Base-by-base conservation (phyloP, 92 coral and sea anemone genomes). In the Galaxea fascicularis region DNA sequence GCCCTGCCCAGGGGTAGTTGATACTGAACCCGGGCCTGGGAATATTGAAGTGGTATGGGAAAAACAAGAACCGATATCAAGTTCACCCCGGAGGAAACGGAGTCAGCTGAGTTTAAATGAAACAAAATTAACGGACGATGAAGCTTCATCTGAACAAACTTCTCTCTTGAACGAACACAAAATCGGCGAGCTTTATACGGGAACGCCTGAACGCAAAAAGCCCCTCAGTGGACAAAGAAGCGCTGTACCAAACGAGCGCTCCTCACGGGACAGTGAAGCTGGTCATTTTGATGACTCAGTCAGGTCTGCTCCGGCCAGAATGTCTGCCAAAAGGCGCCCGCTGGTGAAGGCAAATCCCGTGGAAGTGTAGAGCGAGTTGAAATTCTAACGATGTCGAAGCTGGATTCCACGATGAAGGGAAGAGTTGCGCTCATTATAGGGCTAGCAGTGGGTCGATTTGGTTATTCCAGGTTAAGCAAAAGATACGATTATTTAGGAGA, bases 301-400 rank as follows among this genome's bases (percentile, higher is more conserved):
- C 12, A 79, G 82, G 45, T 73, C 91, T 0, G 64, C 86, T 29
- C 86, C 69, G 29, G 71, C 86, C 1, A 35, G 86, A 25, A 35
- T 82, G 70, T 82, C 86, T 49, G 77, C 77, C 8, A 91, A 87
- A 44, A 69, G 94, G 46, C 88, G 91, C 20, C 89, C 86, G 14
- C 72, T 91, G 10, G 79, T 67, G 51, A 77, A 90, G 39, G 65
- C 87, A 24, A 77, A 83, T 11, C 94, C 94, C 5, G 83, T 91
- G 8, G 91, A 91, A 35, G 94, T 87, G 21, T 91, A 91, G 54
- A 25, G 10, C 1, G 22, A 18, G 58, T 62, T 45, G 14, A 27
- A 60, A 21, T 4, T 16, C 6, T 21, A 45, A 56, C 30, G 22
- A n/a, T 9, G 29, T 13, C 30, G n/a, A 47, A 41, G 31, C 73